A percentile compares a stretch with the other conserved stretches of the same genome.
These are phyloP conservation scores for Sepiola atlantica DNA, from an alignment of 2,888 invertebrate genomes.

Conservation along the genomic window DNA sequence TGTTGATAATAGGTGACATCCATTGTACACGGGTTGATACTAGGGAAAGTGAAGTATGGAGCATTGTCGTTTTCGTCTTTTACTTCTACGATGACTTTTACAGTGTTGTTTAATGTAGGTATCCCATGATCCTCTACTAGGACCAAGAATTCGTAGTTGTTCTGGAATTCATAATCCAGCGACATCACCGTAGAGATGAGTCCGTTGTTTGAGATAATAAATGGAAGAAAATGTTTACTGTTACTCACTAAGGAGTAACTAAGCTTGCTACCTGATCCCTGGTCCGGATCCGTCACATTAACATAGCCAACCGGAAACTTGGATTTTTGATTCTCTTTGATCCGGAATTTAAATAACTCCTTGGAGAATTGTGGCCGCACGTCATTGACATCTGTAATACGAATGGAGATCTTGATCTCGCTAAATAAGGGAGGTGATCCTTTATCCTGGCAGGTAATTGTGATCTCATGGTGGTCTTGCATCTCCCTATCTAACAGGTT, in stretches of 20 bases:
- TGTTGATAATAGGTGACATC: conserved; percentile 5
- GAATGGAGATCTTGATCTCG: not conserved
- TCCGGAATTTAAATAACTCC: not conserved
- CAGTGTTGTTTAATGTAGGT: not conserved
- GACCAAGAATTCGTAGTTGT: not conserved
- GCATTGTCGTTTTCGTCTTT: not conserved
- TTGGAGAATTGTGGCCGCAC: not conserved
- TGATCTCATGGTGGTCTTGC: not conserved
- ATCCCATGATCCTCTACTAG: not conserved
- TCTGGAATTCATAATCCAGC: not conserved
- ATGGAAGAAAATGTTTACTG: not conserved
- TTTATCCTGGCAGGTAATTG: not conserved
- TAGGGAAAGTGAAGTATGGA: not conserved
- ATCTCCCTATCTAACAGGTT: not conserved
- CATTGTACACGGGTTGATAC: not conserved
- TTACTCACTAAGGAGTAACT: not conserved
- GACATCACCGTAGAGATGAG: not conserved
- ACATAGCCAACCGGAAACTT: not conserved
- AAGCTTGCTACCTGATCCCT: not conserved
- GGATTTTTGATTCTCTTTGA: not conserved
- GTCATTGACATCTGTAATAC: not conserved
- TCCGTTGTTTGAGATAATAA: not conserved
- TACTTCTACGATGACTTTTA: not conserved
- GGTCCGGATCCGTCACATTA: not conserved
- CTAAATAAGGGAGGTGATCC: not conserved